Conservation (phyloP, 2,113 vertebrate species). For the Silurus asotus region DNA sequence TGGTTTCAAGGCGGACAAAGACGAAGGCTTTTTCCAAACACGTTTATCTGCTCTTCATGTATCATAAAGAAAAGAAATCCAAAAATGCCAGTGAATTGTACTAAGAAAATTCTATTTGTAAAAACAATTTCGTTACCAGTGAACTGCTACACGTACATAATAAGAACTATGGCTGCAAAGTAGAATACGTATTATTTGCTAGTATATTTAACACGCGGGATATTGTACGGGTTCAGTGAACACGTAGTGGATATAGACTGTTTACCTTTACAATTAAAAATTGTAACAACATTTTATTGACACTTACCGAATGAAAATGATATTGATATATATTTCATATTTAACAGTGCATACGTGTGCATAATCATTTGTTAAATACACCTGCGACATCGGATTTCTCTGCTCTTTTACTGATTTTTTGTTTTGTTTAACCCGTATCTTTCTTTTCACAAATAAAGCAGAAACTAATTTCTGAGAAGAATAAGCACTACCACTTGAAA, state of each 20-base stretch:
- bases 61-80: constrained; percentile 17
- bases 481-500: background rate
- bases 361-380: constrained; percentile 2
- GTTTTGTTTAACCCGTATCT: background rate
- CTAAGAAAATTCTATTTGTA: background rate
- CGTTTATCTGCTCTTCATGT: constrained; percentile 21
- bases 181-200: background rate
- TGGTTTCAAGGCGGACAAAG: constrained; percentile 60
- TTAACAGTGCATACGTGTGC: background rate
- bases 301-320: background rate
- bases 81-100: background rate
- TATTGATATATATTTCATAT: background rate
- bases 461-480: background rate
- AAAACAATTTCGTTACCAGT: background rate
- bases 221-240: background rate
- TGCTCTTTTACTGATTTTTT: background rate
- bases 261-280: background rate
- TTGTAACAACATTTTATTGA: background rate
- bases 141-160: constrained; percentile 33
- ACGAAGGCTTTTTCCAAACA: constrained; percentile 30
- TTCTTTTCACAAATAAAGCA: background rate
- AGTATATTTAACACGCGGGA: background rate
- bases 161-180: background rate
- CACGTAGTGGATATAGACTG: background rate
- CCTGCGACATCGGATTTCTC: background rate